phyloP scores from a whole-genome alignment of 2,113 vertebrate genomes.

The Eptesicus fuscus region DNA sequence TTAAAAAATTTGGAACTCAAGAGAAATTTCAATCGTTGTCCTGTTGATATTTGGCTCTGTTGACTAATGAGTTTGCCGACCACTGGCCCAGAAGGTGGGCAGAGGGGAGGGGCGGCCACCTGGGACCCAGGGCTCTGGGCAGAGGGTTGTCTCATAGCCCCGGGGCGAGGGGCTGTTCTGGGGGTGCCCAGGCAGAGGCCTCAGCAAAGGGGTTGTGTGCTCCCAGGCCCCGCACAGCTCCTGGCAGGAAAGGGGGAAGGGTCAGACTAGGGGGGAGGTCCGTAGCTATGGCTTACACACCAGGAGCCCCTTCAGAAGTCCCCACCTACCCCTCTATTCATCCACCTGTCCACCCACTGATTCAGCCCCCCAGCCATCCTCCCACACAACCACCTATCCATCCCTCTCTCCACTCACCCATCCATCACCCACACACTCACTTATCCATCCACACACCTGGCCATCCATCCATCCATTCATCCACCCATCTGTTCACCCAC shows the following conservation, averaged over 20 bases:
- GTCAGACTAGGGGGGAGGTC: neutral
- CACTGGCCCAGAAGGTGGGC: neutral
- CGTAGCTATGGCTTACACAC: neutral
- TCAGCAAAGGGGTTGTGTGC: neutral
- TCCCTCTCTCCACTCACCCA: accelerated
- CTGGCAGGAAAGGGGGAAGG: neutral
- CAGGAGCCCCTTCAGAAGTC: neutral
- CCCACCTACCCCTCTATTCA: neutral
- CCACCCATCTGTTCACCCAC: neutral
- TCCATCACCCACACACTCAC: too few relatives aligned
- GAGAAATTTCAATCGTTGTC: too few relatives aligned
- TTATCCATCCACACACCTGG: neutral
- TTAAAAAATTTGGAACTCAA: too few relatives aligned
- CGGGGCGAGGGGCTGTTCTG: neutral
- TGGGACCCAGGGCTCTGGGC: neutral
- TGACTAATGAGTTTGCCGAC: too few relatives aligned
- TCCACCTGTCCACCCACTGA: neutral
- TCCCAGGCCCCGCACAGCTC: neutral
- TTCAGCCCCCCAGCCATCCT: too few relatives aligned
- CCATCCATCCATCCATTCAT: neutral
- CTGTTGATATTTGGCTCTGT: too few relatives aligned
- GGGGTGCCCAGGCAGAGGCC: neutral
- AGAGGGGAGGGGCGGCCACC: neutral
- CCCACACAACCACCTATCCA: accelerated
- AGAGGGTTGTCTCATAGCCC: neutral